A percentile compares a stretch with the other conserved stretches of the same genome.
Evolutionary conservation across 2,113 vertebrate genomes (phyloP).

Genomic region (Nesoenas mayeri): DNA sequence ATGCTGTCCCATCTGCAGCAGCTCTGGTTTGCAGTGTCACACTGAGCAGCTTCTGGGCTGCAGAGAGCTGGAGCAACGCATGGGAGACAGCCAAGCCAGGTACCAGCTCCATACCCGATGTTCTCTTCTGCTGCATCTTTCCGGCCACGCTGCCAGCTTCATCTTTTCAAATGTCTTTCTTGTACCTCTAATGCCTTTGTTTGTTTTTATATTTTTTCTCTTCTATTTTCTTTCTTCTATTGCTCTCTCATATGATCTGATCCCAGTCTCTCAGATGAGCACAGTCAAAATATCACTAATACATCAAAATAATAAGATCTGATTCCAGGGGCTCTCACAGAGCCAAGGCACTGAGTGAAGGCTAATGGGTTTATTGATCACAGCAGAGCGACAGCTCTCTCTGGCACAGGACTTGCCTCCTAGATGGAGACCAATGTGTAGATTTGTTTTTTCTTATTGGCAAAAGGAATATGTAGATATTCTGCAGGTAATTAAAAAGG

Average conservation of each 20-base stretch:
- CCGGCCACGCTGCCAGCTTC: not conserved
- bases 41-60: not conserved
- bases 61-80: rapidly evolving
- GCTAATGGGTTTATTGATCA: not conserved
- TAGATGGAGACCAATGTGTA: not conserved
- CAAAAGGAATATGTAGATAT: not conserved
- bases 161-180: not conserved
- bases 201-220: not conserved
- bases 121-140: not conserved
- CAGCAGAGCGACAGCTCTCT: not conserved
- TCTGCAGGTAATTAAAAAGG: not conserved
- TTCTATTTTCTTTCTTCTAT: not conserved
- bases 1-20: not conserved
- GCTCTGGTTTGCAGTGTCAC: not conserved
- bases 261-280: not conserved
- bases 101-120: not conserved
- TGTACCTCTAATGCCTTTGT: not conserved
- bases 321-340: not conserved
- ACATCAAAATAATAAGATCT: conserved; percentile 9
- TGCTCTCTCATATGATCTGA: not conserved
- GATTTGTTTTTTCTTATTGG: not conserved
- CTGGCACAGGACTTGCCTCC: not conserved
- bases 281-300: not conserved
- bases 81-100: not conserved
- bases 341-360: not conserved